These are phyloP conservation scores for Geotrupes spiniger DNA, from an alignment of 2,888 invertebrate genomes.

Conservation along the genomic window DNA sequence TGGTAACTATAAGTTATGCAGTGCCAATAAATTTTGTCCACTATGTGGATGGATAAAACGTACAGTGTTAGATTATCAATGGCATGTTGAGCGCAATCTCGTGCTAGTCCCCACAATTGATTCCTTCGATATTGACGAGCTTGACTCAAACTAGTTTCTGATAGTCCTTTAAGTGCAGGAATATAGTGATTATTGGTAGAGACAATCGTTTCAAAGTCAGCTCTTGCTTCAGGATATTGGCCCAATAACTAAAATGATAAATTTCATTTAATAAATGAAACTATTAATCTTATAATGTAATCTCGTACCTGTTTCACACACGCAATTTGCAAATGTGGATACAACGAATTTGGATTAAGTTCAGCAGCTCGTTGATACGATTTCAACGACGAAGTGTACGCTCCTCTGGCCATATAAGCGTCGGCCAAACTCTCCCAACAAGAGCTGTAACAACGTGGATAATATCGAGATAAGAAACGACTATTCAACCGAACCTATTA, in stretches of 20 bases:
- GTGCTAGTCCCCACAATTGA: slow-evolving; percentile 69
- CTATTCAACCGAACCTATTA: slow-evolving; percentile 55
- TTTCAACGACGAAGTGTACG: slow-evolving; percentile 84
- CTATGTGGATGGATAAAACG: slow-evolving; percentile 13
- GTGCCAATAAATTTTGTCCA: background rate
- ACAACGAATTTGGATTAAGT: slow-evolving; percentile 62
- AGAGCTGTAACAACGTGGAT: slow-evolving; percentile 45
- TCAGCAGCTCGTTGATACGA: slow-evolving; percentile 78
- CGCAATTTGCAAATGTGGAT: slow-evolving; percentile 74
- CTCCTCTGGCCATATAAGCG: slow-evolving; percentile 84
- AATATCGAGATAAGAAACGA: background rate
- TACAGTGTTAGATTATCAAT: slow-evolving; percentile 58
- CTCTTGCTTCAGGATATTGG: slow-evolving; percentile 69
- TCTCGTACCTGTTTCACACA: slow-evolving; percentile 60
- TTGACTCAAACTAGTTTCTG: slow-evolving; percentile 74
- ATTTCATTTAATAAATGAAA: too few species aligned
- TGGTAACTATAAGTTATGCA: too few species aligned
- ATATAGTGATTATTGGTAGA: slow-evolving; percentile 58
- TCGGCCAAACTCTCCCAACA: slow-evolving; percentile 89
- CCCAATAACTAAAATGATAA: slow-evolving; percentile 54
- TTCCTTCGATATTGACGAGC: slow-evolving; percentile 64
- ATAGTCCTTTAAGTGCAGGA: slow-evolving; percentile 75
- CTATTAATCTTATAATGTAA: too few species aligned
- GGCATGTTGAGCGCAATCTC: slow-evolving; percentile 71
- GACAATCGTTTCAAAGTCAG: slow-evolving; percentile 63